Conservation (phyloP, 2,888 invertebrate species). For the Nephrotoma appendiculata region DNA sequence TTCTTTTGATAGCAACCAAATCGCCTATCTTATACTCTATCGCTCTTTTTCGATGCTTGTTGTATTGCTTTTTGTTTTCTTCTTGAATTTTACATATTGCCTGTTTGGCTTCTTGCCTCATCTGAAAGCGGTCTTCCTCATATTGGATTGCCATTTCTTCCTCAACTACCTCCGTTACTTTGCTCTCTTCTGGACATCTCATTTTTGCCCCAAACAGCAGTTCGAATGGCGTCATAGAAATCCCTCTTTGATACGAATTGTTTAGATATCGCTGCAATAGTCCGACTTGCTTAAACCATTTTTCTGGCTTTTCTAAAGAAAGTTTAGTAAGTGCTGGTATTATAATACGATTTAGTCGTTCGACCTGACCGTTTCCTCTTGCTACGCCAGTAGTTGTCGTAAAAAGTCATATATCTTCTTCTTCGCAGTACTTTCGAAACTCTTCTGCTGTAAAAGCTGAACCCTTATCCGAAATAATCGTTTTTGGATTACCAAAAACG, state of each 20-base stretch:
- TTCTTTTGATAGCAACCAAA: background rate
- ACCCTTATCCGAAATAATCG: constrained; percentile 21
- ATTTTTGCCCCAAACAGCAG: constrained; percentile 7
- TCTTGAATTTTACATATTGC: too few species aligned
- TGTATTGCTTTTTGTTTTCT: background rate
- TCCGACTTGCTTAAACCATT: constrained; percentile 18
- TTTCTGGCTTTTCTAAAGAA: constrained; percentile 17
- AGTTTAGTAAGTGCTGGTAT: constrained; percentile 22
- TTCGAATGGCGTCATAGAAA: constrained; percentile 9
- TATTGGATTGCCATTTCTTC: too few species aligned
- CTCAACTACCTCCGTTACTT: too few species aligned
- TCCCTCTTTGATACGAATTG: constrained; percentile 8
- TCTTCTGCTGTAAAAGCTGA: constrained; percentile 23
- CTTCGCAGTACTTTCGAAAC: constrained; percentile 21
- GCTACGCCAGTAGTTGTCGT: constrained; percentile 19
- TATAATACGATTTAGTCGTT: constrained; percentile 17
- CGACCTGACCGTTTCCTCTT: constrained; percentile 23
- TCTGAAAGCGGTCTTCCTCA: too few species aligned
- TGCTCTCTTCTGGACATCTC: background rate
- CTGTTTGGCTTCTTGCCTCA: too few species aligned
- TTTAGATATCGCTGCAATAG: constrained; percentile 17
- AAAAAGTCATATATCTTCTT: constrained; percentile 20
- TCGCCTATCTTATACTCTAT: background rate
- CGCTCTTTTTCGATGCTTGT: constrained; percentile 3
- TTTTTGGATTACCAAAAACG: constrained; percentile 22